Base-by-base conservation (phyloP, 2,888 invertebrate genomes). In the Leptopilina myrica region DNA sequence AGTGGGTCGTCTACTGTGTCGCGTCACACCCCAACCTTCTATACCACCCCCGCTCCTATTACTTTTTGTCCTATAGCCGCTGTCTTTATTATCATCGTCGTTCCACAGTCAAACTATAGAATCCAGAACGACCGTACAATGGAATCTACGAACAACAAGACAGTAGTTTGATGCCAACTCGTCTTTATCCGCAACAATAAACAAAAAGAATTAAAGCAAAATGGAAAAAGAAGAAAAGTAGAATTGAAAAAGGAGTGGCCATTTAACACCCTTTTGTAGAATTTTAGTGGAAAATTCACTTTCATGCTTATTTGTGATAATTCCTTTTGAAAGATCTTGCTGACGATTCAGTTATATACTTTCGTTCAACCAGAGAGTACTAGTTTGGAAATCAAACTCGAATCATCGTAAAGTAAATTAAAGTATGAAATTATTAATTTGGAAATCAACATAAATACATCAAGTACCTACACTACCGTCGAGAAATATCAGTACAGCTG, bases 1-100 rank as follows among this genome's bases (percentile, higher is more conserved):
- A 73, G 53, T 73, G 73, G 73, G 56, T 73, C 56, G 56, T 73
- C 56, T 33, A 40, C 56, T 73, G 56, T 56, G n/a, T 73, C 56
- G 73, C 53, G 26, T 73, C 69, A 7, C 33, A 53, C 69, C 56
- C 26, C 53, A 8, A 7, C 62, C 20, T 20, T 15, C 15, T 15
- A 15, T 15, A 49, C 49, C 49, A 49, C 56, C 49, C 53, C 9
- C 20, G 2, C 3, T 9, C 20, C 9, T 20, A 8, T 20, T 62
- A 15, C 62, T 69, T 49, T 53, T 67, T 67, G 11, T 49, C 49
- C 49, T 49, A 53, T 69, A 69, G 49, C 26, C 49, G 46, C 12
- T 53, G 26, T 53, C 53, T 69, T 20, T 69, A 49, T 69, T 53
- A 26, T 53, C 53, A 26, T 26, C 53, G 26, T 53, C 20, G 49